Conservation (phyloP, 2,888 invertebrate species). For the Oxyscelio sp. region DNA sequence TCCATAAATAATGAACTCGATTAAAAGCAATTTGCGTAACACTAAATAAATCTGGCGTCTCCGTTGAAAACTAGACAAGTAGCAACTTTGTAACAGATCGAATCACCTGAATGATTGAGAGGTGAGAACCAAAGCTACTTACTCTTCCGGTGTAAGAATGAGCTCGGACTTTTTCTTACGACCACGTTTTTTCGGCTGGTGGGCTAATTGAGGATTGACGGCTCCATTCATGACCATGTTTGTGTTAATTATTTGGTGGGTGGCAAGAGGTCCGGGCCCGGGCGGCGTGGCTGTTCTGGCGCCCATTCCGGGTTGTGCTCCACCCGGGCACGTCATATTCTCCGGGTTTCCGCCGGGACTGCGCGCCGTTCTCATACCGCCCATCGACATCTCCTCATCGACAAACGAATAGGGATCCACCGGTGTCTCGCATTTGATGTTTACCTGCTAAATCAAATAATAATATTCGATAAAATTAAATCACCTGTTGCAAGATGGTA, state of each 20-base stretch:
- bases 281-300: conserved; percentile 86
- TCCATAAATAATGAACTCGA: neutral
- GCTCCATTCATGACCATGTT: conserved; percentile 85
- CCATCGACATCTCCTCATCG: conserved; percentile 92
- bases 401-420: conserved; percentile 96
- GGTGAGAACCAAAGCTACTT: conserved; percentile 79
- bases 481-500: too few relatives aligned
- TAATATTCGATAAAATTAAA: too few relatives aligned
- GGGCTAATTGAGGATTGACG: conserved; percentile 85
- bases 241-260: conserved; percentile 81
- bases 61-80: neutral
- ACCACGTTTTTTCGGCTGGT: conserved; percentile 94
- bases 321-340: conserved; percentile 84
- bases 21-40: neutral
- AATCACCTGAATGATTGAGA: neutral
- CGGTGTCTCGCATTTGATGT: too few relatives aligned
- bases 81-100: neutral
- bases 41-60: neutral
- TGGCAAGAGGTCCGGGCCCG: conserved; percentile 62
- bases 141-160: conserved; percentile 89
- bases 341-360: conserved; percentile 88
- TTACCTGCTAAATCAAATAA: too few relatives aligned
- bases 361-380: conserved; percentile 89
- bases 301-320: conserved; percentile 82
- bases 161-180: conserved; percentile 93